Conservation (phyloP, 2,113 vertebrate genomes). For the Phyllostomus discolor region DNA sequence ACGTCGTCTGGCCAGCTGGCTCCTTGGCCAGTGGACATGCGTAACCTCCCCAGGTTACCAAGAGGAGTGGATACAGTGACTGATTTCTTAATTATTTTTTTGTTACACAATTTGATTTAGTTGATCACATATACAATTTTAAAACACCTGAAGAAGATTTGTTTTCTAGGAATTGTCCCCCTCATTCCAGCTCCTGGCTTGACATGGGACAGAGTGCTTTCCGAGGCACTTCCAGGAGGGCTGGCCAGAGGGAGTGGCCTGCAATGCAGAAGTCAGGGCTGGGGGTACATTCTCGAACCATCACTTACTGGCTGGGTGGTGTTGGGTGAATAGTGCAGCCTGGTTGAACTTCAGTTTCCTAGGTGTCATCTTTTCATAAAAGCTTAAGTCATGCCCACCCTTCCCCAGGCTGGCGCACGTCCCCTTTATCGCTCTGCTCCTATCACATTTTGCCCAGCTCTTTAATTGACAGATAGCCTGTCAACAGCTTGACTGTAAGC, state of each 20-base stretch:
- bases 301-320: background rate
- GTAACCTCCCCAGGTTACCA: background rate
- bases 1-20: background rate
- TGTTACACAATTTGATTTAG: background rate
- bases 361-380: background rate
- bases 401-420: background rate
- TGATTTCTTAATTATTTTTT: background rate
- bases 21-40: background rate
- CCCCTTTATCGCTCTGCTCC: background rate
- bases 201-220: background rate
- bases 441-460: background rate
- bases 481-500: too few species aligned
- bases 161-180: background rate
- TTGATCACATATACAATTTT: background rate
- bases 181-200: background rate
- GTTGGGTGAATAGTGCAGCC: background rate
- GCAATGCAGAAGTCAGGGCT: accelerated
- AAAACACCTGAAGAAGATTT: background rate
- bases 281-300: background rate
- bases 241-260: background rate
- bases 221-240: accelerated
- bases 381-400: background rate
- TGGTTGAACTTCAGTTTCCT: background rate
- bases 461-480: background rate
- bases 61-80: background rate